phyloP scores from a whole-genome alignment of 2,797 vertebrate genomes.

The Galaxias olidus region DNA sequence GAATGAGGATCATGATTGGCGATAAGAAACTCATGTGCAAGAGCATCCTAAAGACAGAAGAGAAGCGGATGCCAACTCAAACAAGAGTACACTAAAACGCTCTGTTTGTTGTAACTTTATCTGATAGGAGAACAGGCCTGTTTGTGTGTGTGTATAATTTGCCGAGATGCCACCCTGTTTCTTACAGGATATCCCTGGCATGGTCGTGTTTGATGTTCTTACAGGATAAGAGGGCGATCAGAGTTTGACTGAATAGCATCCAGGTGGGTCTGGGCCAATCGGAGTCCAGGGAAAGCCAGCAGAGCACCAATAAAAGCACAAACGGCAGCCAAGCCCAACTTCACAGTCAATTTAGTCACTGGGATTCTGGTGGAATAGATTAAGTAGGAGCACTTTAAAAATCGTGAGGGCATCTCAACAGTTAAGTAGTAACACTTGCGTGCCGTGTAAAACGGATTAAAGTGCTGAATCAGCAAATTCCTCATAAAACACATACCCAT shows the following conservation, averaged over 20 bases:
- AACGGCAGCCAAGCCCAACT: conserved; percentile 82
- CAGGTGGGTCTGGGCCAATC: conserved; percentile 92
- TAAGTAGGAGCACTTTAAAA: conserved; percentile 9
- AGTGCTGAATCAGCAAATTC: too few species aligned
- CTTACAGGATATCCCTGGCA: neutral
- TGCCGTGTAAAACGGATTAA: too few species aligned
- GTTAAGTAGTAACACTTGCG: conserved; percentile 87
- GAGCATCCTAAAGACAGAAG: conserved; percentile 74
- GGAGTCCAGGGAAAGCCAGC: conserved; percentile 91
- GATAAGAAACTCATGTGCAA: conserved; percentile 90
- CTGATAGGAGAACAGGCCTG: neutral
- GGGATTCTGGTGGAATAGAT: conserved; percentile 76
- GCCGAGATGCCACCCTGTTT: neutral
- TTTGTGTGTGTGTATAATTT: neutral
- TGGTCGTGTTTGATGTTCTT: conserved; percentile 31
- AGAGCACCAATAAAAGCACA: conserved; percentile 88
- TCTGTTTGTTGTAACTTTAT: neutral
- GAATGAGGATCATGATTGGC: conserved; percentile 82
- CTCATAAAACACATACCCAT: too few species aligned
- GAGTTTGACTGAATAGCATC: conserved; percentile 85
- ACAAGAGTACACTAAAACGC: neutral
- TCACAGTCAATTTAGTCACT: conserved; percentile 82
- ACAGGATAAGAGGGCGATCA: conserved; percentile 84
- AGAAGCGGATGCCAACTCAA: neutral
- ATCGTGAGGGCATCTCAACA: neutral